Base-by-base conservation (phyloP, 2,888 invertebrate species). In the Protodeltote pygarga region DNA sequence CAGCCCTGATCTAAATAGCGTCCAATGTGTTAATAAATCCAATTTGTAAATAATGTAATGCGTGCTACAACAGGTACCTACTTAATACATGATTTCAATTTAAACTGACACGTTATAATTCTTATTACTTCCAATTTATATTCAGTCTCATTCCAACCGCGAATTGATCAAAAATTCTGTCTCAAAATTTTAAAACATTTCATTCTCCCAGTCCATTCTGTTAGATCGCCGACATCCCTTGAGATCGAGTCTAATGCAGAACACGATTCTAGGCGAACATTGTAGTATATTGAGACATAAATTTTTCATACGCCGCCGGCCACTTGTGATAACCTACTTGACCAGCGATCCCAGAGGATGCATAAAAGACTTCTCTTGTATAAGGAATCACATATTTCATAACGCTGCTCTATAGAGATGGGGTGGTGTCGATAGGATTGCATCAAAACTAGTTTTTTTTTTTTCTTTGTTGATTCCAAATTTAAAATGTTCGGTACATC, bases 311-410 rank as follows among this genome's bases (percentile, higher is more conserved):
- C 78, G 87, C 91, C 83, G 73, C 77, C 81, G 88, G 90, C 81
- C 85, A 82, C 83, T 84, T 83, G 83, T 90, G 91, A 91, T 91
- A 91, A 89, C 91, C 88, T 80, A 86, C 91, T 91, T 90, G 91
- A 90, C 90, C 90, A 86, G 83, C 74, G 69, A 50, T 89, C 92
- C 85, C 91, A 17, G 20, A 89, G 88, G 92, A 88, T 89, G 77
- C 91, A 92, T 92, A 92, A 91, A 92, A 84, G 91, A 92, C 91
- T 89, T 89, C 88, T 83, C 83, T 74, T 83, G 85, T 89, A 86
- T 90, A 90, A 92, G 89, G 89, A 90, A 90, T 90, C 92, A 86
- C 89, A 91, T 92, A 91, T 89, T 91, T 91, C 92, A 91, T 92
- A 91, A 87, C 77, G 79, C 74, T 67, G 68, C 51, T 61, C 58